A percentile compares a stretch with the other conserved stretches of the same genome.
These are phyloP conservation scores for Acridotheres tristis DNA, from an alignment of 2,797 vertebrate species.

Conservation along the genomic window DNA sequence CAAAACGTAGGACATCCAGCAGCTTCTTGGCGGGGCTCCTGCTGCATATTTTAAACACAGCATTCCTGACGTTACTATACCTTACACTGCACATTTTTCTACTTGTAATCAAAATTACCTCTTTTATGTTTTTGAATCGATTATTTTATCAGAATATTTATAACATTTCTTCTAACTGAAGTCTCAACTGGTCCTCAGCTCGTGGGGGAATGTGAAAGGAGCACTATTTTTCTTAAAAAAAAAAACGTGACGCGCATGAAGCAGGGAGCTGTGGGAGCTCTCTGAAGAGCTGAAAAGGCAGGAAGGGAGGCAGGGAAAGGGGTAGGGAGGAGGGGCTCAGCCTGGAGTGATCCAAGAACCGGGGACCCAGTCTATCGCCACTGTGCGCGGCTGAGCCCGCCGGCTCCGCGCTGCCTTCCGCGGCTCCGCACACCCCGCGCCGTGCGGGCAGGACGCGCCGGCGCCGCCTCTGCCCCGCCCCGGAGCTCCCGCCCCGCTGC, in stretches of 20 bases:
- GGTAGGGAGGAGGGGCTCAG: background rate
- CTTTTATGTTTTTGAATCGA: too few species aligned
- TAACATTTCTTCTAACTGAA: background rate
- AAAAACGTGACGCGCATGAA: background rate
- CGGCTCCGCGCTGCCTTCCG: rapidly evolving
- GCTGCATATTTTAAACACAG: background rate
- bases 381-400: rapidly evolving
- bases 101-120: background rate
- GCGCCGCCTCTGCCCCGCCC: background rate
- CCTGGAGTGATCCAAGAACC: rapidly evolving
- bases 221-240: rapidly evolving
- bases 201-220: rapidly evolving
- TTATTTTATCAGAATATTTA: background rate
- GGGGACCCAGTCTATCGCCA: rapidly evolving
- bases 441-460: too few species aligned
- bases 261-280: background rate
- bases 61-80: background rate
- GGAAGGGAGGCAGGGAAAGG: background rate
- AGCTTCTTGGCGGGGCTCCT: background rate
- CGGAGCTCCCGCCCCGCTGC: background rate
- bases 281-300: background rate
- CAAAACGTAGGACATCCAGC: background rate
- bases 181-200: background rate
- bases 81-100: background rate
- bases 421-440: background rate